Evolutionary conservation across 2,797 vertebrate genomes (phyloP).

Genomic region (Mus spretus): DNA sequence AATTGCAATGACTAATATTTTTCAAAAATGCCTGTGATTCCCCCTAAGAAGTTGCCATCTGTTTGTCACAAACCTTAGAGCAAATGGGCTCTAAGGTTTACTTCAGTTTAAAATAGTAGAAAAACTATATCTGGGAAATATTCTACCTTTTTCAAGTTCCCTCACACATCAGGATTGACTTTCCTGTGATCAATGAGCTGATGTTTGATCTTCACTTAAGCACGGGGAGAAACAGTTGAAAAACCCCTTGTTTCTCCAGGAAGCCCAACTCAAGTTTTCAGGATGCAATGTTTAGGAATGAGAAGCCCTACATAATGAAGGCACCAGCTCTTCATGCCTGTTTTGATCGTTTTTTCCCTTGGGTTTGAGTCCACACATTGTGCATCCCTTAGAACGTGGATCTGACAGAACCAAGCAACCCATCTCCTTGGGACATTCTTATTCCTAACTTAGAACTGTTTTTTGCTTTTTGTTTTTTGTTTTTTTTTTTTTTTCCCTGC

Average conservation of each 20-base stretch:
- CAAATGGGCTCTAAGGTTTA: neutral
- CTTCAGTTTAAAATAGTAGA: neutral
- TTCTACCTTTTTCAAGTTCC: neutral
- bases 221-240: neutral
- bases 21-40: neutral
- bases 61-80: constrained; percentile 9
- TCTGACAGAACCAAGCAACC: neutral
- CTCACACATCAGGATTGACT: constrained; percentile 28
- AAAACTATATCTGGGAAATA: constrained; percentile 18
- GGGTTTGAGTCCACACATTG: neutral
- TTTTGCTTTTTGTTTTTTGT: neutral
- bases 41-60: neutral
- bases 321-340: neutral
- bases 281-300: neutral
- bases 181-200: neutral
- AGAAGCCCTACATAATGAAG: neutral
- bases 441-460: neutral
- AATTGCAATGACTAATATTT: constrained; percentile 26
- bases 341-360: neutral
- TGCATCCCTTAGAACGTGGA: neutral
- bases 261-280: constrained; percentile 38
- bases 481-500: neutral
- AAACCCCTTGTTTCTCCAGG: constrained; percentile 15
- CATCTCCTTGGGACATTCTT: neutral
- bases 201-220: constrained; percentile 7